These are phyloP conservation scores for Anniella stebbinsi DNA, from an alignment of 2,797 vertebrate genomes.

Conservation along the genomic window DNA sequence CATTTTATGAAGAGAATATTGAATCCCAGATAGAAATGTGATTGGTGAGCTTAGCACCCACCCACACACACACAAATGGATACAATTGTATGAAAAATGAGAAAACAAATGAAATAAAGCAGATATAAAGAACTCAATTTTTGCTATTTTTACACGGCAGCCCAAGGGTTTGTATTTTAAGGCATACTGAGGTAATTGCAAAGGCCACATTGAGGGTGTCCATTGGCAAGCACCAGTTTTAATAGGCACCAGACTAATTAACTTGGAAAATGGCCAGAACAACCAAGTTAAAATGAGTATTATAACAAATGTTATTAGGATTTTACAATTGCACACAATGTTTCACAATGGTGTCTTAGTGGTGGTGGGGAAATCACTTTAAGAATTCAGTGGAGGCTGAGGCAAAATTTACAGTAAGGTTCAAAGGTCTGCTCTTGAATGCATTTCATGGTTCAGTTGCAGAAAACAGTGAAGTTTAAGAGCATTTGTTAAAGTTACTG, in stretches of 20 bases:
- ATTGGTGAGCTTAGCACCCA: not conserved
- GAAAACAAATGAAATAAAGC: not conserved
- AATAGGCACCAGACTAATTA: not conserved
- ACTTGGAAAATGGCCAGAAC: accelerated
- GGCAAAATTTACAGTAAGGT: not conserved
- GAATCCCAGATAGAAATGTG: not conserved
- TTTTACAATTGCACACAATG: not conserved
- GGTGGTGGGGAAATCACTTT: not conserved
- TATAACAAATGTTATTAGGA: not conserved
- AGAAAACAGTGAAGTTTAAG: not conserved
- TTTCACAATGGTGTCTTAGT: not conserved
- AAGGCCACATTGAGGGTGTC: not conserved
- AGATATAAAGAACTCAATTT: not conserved
- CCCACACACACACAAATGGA: not conserved
- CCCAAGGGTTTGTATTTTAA: not conserved
- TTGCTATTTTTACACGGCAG: not conserved
- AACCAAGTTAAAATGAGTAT: not conserved
- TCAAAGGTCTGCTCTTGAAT: not conserved
- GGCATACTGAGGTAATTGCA: not conserved
- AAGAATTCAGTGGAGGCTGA: not conserved
- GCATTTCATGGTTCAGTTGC: not conserved
- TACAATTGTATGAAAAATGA: not conserved
- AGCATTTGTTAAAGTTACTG: not conserved
- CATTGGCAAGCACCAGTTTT: not conserved
- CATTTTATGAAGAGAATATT: not conserved